A percentile compares a stretch with the other conserved stretches of the same genome.
Evolutionary conservation across 2,113 vertebrate species (phyloP).

Genomic region (Hylia prasina): DNA sequence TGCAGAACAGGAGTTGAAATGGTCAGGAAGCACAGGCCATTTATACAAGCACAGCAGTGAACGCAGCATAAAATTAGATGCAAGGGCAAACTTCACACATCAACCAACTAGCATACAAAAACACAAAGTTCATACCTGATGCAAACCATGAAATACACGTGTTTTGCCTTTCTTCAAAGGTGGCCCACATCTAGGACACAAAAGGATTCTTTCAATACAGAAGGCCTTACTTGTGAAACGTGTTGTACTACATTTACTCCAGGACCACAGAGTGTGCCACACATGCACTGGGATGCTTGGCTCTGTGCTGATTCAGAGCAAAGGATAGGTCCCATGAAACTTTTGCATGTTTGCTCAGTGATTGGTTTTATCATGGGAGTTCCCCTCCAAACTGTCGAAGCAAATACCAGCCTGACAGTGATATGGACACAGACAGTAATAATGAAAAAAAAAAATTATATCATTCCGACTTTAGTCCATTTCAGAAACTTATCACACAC

Average conservation of each 20-base stretch:
- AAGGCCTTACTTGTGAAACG: too few relatives aligned
- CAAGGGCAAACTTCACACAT: neutral
- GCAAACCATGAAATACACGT: slow-evolving; percentile 87
- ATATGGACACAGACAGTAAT: neutral
- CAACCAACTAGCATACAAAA: neutral
- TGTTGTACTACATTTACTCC: neutral
- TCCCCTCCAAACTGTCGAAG: neutral
- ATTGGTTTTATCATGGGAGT: neutral
- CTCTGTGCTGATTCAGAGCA: neutral
- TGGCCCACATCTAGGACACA: slow-evolving; percentile 83
- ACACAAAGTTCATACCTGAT: slow-evolving; percentile 77
- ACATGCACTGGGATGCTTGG: neutral
- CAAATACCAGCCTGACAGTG: neutral
- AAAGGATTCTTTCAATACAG: neutral
- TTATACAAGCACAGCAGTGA: neutral
- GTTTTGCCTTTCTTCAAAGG: slow-evolving; percentile 90
- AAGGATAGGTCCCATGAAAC: fast-evolving
- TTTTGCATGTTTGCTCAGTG: neutral
- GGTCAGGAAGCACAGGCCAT: neutral
- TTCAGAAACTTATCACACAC: slow-evolving; percentile 15
- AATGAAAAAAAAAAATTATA: neutral
- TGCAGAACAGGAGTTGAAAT: neutral
- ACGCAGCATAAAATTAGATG: neutral
- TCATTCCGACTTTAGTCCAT: neutral
- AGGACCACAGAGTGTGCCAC: fast-evolving